Percentiles rank a stretch among this genome's conserved stretches.
phyloP scores from a whole-genome alignment of 2,888 invertebrate species.

The Ectropis crepuscularia region DNA sequence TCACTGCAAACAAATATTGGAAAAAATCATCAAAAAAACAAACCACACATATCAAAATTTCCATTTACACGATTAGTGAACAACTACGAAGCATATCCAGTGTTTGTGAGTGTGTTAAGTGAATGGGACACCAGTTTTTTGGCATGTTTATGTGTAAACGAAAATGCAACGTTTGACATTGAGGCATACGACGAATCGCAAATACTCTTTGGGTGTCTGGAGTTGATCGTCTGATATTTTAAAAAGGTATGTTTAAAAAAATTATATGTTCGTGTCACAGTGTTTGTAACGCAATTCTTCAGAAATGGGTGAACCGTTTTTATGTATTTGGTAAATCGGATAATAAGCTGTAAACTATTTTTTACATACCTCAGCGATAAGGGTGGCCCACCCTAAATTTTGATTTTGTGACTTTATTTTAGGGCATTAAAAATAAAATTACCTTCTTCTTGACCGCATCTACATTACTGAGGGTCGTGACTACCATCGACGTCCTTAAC shows the following conservation, averaged over 20 bases:
- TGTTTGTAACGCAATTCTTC: no score
- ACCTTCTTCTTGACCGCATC: no score
- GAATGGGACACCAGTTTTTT: neutral
- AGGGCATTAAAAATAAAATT: no score
- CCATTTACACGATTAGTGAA: slow-evolving; percentile 3
- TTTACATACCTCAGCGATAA: no score
- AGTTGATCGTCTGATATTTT: slow-evolving; percentile 1
- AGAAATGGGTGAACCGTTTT: no score
- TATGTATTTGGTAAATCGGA: no score
- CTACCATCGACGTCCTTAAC: no score
- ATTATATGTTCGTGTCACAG: neutral
- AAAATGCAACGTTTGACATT: slow-evolving; percentile 21
- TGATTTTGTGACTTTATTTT: no score
- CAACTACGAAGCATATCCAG: slow-evolving; percentile 13
- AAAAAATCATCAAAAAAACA: slow-evolving; percentile 18
- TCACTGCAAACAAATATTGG: slow-evolving; percentile 38
- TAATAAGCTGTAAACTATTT: no score
- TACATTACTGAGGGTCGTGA: no score
- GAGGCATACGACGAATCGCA: neutral
- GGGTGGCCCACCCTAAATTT: no score
- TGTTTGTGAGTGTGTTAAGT: slow-evolving; percentile 18
- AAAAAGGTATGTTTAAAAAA: neutral
- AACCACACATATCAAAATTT: slow-evolving; percentile 15
- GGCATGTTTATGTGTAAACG: slow-evolving; percentile 4
- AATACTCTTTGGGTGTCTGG: neutral